Evolutionary conservation across 1,140 invertebrate species (phyloP).

Genomic region (Listronotus bonariensis): DNA sequence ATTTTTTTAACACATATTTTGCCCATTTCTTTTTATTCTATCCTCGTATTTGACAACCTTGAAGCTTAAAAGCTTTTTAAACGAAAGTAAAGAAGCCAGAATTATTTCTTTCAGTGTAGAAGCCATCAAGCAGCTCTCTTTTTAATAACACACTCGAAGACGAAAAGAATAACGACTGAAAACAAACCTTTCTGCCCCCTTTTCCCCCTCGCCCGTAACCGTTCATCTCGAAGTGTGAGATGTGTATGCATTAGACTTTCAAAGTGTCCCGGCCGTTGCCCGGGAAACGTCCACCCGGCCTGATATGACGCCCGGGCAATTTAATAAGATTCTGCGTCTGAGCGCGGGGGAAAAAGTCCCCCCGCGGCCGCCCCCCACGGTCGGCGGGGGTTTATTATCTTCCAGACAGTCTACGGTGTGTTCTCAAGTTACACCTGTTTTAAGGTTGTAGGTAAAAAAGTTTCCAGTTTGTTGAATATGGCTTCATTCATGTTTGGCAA

Average conservation of each 20-base stretch:
- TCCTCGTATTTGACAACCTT: too few relatives aligned
- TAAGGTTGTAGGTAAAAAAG: neutral
- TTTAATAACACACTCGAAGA: too few relatives aligned
- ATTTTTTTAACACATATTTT: too few relatives aligned
- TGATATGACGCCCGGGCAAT: slow-evolving; percentile 58
- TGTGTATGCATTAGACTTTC: slow-evolving; percentile 58
- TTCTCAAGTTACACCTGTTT: slow-evolving; percentile 6
- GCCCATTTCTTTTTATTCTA: too few relatives aligned
- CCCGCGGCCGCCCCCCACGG: slow-evolving; percentile 33
- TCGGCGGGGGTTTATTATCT: slow-evolving; percentile 41
- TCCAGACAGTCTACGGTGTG: slow-evolving; percentile 38
- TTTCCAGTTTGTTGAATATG: too few relatives aligned
- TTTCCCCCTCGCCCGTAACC: slow-evolving; percentile 51
- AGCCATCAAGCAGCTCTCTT: too few relatives aligned
- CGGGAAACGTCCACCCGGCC: slow-evolving; percentile 54
- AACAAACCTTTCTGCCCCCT: neutral
- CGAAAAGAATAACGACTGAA: too few relatives aligned
- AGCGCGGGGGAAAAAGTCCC: slow-evolving; percentile 34
- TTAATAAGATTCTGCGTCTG: slow-evolving; percentile 57
- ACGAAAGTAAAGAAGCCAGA: too few relatives aligned
- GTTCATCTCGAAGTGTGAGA: slow-evolving; percentile 54
- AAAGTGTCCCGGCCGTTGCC: slow-evolving; percentile 57
- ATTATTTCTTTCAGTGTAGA: too few relatives aligned
- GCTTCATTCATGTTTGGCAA: too few relatives aligned
- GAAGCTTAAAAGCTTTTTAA: too few relatives aligned